Base-by-base conservation (phyloP, 2,888 invertebrate species). In the Biston stratarius region DNA sequence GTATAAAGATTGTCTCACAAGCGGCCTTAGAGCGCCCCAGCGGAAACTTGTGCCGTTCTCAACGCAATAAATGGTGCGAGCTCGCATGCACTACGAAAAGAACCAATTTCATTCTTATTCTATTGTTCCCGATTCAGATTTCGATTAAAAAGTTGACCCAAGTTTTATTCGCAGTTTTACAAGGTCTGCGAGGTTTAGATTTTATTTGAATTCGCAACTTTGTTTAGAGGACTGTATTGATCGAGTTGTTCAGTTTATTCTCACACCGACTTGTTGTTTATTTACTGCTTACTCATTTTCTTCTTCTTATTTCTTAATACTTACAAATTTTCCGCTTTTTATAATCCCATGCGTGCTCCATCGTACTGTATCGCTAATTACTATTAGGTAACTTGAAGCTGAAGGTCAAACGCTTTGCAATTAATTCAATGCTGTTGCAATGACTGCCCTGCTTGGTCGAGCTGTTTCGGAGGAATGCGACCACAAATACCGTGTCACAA, bases 31-130 rank as follows among this genome's bases (percentile, higher is more conserved):
- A 81, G 80, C 84, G 77, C 84, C 81, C 76, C 76, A 81, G 79
- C 81, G 80, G 86, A 90, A 91, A 91, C 87, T 91, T 90, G 83
- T 78, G 84, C 88, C 84, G 85, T 89, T 86, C 85, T 82, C 79
- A 81, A 83, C 84, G 89, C 91, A 89, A 90, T 91, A 91, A 92
- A 91, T 90, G 90, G 86, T 79, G 83, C 87, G 89, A 89, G 86
- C 83, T 85, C 77, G 82, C 84, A 77, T 80, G 82, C 80, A 80
- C 82, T 81, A 80, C 82, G 81, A 82, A 83, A 86, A 83, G 84
- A 82, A 86, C 83, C 85, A 84, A 86, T 86, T 84, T 64, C 64
- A 33, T 65, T 68, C 65, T 60, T 67, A 71, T 74, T 73, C 70
- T 73, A 73, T 74, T 73, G 73, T 74, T 62, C 72, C 64, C 60